Base-by-base conservation (phyloP, 2,797 vertebrate genomes). In the Morus bassanus region DNA sequence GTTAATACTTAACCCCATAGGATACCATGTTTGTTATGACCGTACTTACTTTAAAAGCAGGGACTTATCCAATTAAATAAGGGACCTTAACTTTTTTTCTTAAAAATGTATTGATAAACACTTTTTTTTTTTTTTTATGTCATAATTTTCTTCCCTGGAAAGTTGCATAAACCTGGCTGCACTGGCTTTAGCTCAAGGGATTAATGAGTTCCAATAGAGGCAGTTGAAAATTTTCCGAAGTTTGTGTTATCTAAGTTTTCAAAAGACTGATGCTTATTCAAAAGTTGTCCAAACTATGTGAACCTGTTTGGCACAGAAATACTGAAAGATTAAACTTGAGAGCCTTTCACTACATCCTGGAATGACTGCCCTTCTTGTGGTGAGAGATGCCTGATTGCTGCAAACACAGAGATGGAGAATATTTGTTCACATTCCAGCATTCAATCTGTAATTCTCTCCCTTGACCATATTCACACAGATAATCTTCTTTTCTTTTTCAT, bases 201-300 rank as follows among this genome's bases (percentile, higher is more conserved):
- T 93, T 94, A 92, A 92, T 94, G 94, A 91, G 37, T 61, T 93
- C 70, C 70, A 77, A 80, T 18, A 80, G 56, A 91, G 31, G 50
- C 13, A 70, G 56, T 9, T 92, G 72, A 87, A 93, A 70, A 6
- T 85, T 93, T 90, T 80, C 78, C 0, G 13, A 82, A 78, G 45
- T 87, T 93, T 93, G 65, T 87, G 41, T 95, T 93, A 89, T 67
- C 45, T 79, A 96, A 93, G 65, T 72, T 70, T 93, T 86, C 37
- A 80, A 76, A 93, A 79, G 78, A 74, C 65, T 83, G 74, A 88
- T 87, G 60, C 23, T 74, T 93, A 79, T 85, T 95, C 68, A 85
- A 64, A 93, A 80, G 24, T 60, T 91, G 45, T 67, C 63, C 45
- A 82, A 93, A 89, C 39, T 88, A 50, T 56, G 48, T 89, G 83